Evolutionary conservation across 1,140 invertebrate species (phyloP).

Genomic region (Orius insidiosus): DNA sequence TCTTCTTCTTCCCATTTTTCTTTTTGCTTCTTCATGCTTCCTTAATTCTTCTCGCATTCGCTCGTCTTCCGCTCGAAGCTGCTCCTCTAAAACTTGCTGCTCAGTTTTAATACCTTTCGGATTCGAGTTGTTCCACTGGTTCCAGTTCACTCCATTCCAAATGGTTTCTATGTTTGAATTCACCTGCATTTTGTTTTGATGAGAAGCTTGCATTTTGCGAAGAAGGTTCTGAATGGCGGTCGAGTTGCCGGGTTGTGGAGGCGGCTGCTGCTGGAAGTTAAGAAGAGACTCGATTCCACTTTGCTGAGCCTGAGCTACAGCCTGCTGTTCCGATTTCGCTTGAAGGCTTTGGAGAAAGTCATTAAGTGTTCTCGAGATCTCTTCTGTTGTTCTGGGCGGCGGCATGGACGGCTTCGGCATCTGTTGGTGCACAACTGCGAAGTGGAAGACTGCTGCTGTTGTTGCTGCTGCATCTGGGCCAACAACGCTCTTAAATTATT

Average conservation of each 20-base stretch:
- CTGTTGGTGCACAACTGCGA: background rate
- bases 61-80: slow-evolving; percentile 29
- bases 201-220: slow-evolving; percentile 30
- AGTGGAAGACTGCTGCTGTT: background rate
- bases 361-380: background rate
- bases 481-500: slow-evolving; percentile 15
- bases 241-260: background rate
- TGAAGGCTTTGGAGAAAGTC: slow-evolving; percentile 1
- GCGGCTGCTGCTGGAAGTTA: slow-evolving; percentile 1
- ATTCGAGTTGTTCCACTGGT: slow-evolving; percentile 21
- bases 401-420: background rate
- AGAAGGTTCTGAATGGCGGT: slow-evolving; percentile 27
- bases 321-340: background rate
- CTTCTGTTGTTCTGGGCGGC: slow-evolving; percentile 1
- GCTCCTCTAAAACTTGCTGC: slow-evolving; percentile 34
- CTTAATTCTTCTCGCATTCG: slow-evolving; percentile 32
- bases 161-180: slow-evolving; percentile 17
- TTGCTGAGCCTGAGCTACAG: background rate
- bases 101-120: slow-evolving; percentile 33
- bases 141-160: slow-evolving; percentile 11
- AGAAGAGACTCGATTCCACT: background rate
- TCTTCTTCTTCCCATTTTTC: slow-evolving; percentile 26
- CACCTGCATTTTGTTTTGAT: slow-evolving; percentile 29
- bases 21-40: slow-evolving; percentile 30
- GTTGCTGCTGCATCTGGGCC: slow-evolving; percentile 19